Evolutionary conservation across 2,888 invertebrate genomes (phyloP), one percentile per base, ranked within the genome.

Genomic region (Penaeus monodon): DNA sequence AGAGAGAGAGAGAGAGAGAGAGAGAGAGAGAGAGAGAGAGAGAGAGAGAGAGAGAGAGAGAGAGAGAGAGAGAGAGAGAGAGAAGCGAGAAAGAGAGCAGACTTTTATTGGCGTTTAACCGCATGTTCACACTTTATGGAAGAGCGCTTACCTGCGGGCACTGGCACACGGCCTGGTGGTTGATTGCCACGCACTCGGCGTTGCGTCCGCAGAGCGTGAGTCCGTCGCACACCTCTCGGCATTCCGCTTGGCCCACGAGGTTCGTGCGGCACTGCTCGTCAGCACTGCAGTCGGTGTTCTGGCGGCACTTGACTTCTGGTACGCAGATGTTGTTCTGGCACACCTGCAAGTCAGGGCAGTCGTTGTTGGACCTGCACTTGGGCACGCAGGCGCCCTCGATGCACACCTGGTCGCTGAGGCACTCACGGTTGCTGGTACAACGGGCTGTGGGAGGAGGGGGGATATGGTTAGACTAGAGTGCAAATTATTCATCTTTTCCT

Each of bases 261-360:
- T 95, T 94, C 24, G 94, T 93, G 33, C 94, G 91, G 91, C 97
- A 98, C 91, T 95, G 95, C 92, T 97, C 96, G 90, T 95, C 94
- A 79, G 94, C 93, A 3, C 93, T 94, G 91, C 97, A 98, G 91
- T 97, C 96, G 17, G 94, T 93, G 91, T 97, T 95, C 2, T 93
- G 93, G 86, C 93, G 93, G 91, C 97, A 98, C 90, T 95, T 95
- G 29, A 96, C 93, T 93, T 97, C 96, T 93, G 96, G 96, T 7
- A 95, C 95, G 92, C 97, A 97, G 89, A 97, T 96, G 91, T 95
- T 96, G 91, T 97, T 96, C 89, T 94, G 94, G 91, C 97, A 97
- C 91, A 95, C 96, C 92, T 97, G 76, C 12, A 57, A 96, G 89
- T 97, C 95, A 0, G 97, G 96, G 91, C 97, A 98, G 24, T 96